phyloP scores from a whole-genome alignment of 2,888 invertebrate species.

The Habrosyne pyritoides region DNA sequence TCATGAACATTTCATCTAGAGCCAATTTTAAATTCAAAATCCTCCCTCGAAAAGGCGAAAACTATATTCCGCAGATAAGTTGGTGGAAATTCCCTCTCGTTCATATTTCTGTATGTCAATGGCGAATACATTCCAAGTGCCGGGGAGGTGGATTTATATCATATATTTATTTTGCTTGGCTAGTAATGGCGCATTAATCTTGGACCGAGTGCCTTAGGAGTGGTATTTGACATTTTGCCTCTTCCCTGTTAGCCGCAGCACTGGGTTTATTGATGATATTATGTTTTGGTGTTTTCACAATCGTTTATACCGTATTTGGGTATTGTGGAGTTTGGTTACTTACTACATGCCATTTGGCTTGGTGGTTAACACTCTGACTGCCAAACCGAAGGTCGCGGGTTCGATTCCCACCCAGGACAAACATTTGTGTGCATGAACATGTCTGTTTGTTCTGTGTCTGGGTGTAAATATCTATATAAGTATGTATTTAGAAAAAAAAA shows the following conservation, averaged over 20 bases:
- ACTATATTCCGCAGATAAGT: conserved; percentile 12
- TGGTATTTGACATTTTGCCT: conserved; percentile 51
- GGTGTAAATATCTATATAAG: too few species aligned
- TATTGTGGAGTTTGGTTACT: conserved; percentile 1
- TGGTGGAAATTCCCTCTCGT: conserved; percentile 23
- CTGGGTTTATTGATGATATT: conserved; percentile 33
- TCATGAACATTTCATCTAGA: background rate
- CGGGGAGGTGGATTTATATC: conserved; percentile 43
- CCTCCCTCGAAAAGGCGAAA: background rate
- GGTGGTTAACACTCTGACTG: too few species aligned
- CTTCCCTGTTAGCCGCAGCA: conserved; percentile 26
- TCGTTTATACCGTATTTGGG: conserved; percentile 5
- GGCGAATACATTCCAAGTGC: conserved; percentile 19
- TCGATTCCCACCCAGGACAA: too few species aligned
- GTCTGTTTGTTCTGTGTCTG: too few species aligned
- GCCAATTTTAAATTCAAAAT: background rate
- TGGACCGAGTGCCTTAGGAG: conserved; percentile 41
- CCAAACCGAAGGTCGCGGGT: too few species aligned
- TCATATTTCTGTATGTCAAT: conserved; percentile 32
- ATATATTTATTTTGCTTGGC: conserved; percentile 48
- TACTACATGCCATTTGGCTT: too few species aligned
- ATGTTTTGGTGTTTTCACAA: conserved; percentile 23
- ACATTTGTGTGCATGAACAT: too few species aligned
- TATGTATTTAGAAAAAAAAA: too few species aligned
- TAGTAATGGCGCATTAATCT: conserved; percentile 64